A percentile compares a stretch with the other conserved stretches of the same genome.
Evolutionary conservation across 2,888 invertebrate species (phyloP).

Genomic region (Megastigmus dorsalis): DNA sequence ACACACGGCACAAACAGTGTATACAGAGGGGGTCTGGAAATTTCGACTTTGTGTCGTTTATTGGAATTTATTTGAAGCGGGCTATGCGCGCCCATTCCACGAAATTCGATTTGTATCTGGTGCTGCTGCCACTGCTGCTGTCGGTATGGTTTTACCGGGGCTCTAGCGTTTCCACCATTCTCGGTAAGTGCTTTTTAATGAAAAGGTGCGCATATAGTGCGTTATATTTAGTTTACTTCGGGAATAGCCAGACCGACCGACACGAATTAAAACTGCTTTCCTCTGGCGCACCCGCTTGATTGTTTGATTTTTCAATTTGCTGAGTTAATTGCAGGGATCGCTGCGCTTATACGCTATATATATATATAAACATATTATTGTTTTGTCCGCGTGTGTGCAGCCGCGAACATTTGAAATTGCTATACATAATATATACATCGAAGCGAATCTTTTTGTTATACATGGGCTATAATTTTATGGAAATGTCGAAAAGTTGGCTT

Average conservation of each 20-base stretch:
- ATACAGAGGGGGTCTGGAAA: too few relatives aligned
- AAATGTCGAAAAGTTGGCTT: too few relatives aligned
- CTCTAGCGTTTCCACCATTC: slow-evolving; percentile 23
- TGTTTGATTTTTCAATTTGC: slow-evolving; percentile 50
- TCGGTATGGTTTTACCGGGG: neutral
- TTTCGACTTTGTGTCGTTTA: slow-evolving; percentile 44
- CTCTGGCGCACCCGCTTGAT: too few relatives aligned
- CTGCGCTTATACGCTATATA: too few relatives aligned
- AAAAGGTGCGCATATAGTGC: slow-evolving; percentile 41
- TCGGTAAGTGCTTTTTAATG: slow-evolving; percentile 51
- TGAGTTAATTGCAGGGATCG: neutral
- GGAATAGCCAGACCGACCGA: too few relatives aligned
- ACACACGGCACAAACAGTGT: too few relatives aligned
- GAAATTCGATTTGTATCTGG: slow-evolving; percentile 42
- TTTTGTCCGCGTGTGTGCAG: too few relatives aligned
- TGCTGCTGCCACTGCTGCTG: neutral
- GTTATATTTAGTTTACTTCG: slow-evolving; percentile 24
- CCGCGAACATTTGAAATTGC: too few relatives aligned
- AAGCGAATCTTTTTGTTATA: too few relatives aligned
- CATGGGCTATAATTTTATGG: too few relatives aligned
- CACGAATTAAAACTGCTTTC: slow-evolving; percentile 21
- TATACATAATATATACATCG: too few relatives aligned
- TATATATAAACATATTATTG: too few relatives aligned
- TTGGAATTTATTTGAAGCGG: slow-evolving; percentile 47
- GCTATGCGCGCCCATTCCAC: slow-evolving; percentile 15